These are phyloP conservation scores for Stictocephala bisonia DNA, from an alignment of 2,888 invertebrate species.

Conservation along the genomic window DNA sequence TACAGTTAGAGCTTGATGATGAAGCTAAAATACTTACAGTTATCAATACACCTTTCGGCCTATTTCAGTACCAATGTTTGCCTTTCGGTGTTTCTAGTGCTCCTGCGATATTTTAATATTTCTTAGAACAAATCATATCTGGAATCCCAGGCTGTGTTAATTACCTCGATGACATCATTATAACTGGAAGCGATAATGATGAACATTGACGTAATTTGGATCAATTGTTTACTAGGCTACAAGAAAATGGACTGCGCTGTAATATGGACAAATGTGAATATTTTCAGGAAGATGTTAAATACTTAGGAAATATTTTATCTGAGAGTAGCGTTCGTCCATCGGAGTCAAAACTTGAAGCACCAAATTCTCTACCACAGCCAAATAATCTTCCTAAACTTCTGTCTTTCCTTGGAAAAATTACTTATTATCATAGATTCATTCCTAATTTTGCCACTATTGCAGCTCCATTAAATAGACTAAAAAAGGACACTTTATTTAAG, in stretches of 20 bases:
- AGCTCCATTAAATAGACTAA: background rate
- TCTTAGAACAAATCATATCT: background rate
- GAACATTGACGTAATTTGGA: background rate
- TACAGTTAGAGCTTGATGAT: background rate
- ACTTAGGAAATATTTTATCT: background rate
- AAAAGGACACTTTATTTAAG: background rate
- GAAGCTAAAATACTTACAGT: background rate
- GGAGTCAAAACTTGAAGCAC: constrained; percentile 7
- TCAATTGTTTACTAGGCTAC: background rate
- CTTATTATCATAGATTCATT: too few species aligned
- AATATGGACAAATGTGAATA: too few species aligned
- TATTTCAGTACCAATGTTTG: constrained; percentile 7
- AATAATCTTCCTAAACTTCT: too few species aligned
- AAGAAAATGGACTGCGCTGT: background rate
- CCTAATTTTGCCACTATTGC: too few species aligned
- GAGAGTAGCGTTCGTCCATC: background rate
- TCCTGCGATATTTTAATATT: constrained; percentile 5
- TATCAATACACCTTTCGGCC: constrained; percentile 1
- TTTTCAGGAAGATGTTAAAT: constrained; percentile 5
- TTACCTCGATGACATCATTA: background rate
- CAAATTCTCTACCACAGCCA: background rate
- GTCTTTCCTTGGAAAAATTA: too few species aligned
- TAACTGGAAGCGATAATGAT: background rate
- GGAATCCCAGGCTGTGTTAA: constrained; percentile 1
- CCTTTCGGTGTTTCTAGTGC: background rate